Evolutionary conservation across 30 jellyfish, hydroid and myxozoan genomes (phyloP).

Genomic region (Sanderia malayensis): DNA sequence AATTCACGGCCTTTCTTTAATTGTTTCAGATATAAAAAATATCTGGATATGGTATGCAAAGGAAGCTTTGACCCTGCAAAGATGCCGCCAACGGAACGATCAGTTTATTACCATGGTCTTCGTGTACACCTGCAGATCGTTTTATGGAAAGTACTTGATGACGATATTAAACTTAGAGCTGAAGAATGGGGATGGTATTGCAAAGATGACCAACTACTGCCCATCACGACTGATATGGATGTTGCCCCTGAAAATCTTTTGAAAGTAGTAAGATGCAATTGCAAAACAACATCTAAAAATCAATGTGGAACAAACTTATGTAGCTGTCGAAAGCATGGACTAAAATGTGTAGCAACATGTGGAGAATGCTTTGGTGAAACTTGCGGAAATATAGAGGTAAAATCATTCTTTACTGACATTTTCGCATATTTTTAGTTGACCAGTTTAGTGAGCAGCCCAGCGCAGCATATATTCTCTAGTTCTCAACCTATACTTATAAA

Average conservation of each 20-base stretch:
- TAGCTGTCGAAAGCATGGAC: slow-evolving; percentile 43
- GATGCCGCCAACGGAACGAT: slow-evolving; percentile 65
- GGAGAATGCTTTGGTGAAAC: slow-evolving; percentile 59
- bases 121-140: slow-evolving; percentile 35
- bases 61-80: slow-evolving; percentile 41
- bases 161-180: slow-evolving; percentile 15
- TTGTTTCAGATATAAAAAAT: slow-evolving; percentile 30
- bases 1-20: background rate
- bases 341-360: slow-evolving; percentile 50
- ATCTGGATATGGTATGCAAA: slow-evolving; percentile 52
- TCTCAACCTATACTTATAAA: background rate
- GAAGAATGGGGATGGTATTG: slow-evolving; percentile 31
- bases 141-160: slow-evolving; percentile 45
- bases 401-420: slow-evolving; percentile 19
- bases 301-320: slow-evolving; percentile 58
- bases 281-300: slow-evolving; percentile 51
- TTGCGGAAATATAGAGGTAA: slow-evolving; percentile 45
- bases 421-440: background rate
- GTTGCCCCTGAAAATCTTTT: slow-evolving; percentile 45
- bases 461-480: background rate
- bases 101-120: slow-evolving; percentile 18
- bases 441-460: background rate
- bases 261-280: slow-evolving; percentile 51
- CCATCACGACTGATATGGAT: slow-evolving; percentile 48
- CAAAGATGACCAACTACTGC: slow-evolving; percentile 30